Base-by-base conservation (phyloP, 2,113 vertebrate genomes). In the Ascaphus truei region DNA sequence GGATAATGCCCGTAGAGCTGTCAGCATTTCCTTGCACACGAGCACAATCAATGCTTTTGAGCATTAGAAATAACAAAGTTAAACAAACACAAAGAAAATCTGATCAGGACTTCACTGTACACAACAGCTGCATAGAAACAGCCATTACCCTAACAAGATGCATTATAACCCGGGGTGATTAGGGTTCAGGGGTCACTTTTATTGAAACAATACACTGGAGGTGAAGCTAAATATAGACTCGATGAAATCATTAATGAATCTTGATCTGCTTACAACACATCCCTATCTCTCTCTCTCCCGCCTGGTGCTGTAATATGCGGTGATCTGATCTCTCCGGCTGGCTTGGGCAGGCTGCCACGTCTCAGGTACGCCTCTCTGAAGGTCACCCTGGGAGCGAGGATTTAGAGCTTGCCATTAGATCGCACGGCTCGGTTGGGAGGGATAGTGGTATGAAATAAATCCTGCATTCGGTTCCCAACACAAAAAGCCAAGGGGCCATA, bases 181-280 rank as follows among this genome's bases (percentile, higher is more conserved):
- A 34, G 29, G 29, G 16, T 20, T 31, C 13, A 31, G 51, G 30
- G 18, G 10, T 18, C 34, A 31, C 18, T 57, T 11, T 34, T 2
- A 22, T 8, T 34, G 30, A 36, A 34, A 57, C 16, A 22, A 34
- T 31, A 34, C 53, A 34, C 18, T 57, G 53, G 31, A 57, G 53
- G 53, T 57, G 31, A 57, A 57, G 31, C 30, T 57, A 57, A 57
- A 57, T 34, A 56, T 34, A 57, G 34, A 57, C 30, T 22, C 16
- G 7, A 29, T 57, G 30, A 57, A 33, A 57, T 57, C 53, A 57
- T 57, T 57, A 57, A 57, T 36, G 53, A 36, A 57, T 57, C 53
- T 57, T 57, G 53, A 57, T 57, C 53, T 57, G 30, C 53, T 57
- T 36, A 57, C 53, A 57, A 20, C 15, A 36, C 53, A 57, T 20